Base-by-base conservation (phyloP, 2,797 vertebrate species). In the Helicolenus hilgendorfi region DNA sequence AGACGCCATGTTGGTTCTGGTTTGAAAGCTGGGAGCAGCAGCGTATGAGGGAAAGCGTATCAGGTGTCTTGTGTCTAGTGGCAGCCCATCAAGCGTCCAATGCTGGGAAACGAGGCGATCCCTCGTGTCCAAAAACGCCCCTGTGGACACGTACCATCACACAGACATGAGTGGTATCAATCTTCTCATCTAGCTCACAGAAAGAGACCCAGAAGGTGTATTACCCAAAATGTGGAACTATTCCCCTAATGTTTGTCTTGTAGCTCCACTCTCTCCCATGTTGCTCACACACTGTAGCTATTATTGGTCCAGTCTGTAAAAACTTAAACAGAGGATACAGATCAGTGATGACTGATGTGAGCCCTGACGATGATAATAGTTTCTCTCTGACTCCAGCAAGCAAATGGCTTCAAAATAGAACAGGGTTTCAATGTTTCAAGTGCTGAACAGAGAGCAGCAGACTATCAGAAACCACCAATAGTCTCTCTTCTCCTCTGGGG, bases 211-310 rank as follows among this genome's bases (percentile, higher is more conserved):
- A 69, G 13, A 31, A 5, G 26, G 36, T 3, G 26, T 2, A 62
- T 59, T 58, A 18, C 15, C 2, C 13, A 76, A 56, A 35, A 67
- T 31, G 9, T 29, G 3, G 3, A 60, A 62, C 7, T 13, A 2
- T 53, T 78, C 55, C 14, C n/a, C 73, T 55, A 74, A 38, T 65
- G 20, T 83, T 70, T 6, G 5, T 69, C 33, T 77, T 60, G 20
- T 20, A 72, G 29, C 45, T 45, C 27, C 38, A 45, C 36, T 7
- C 24, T 20, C 22, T 81, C 27, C 22, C 10, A 11, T 75, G 29
- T 20, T 45, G 4, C 5, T 13, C 38, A 45, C 55, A 68, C 62
- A 68, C 13, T 49, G 14, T 8, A 26, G 38, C 56, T 62, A 11
- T 26, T 14, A 68, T 26, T 55, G 49, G 49, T 31, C 62, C 15